Evolutionary conservation across 2,113 vertebrate species (phyloP), one percentile per base, ranked within the genome.

Genomic region (Coracopsis vasa): DNA sequence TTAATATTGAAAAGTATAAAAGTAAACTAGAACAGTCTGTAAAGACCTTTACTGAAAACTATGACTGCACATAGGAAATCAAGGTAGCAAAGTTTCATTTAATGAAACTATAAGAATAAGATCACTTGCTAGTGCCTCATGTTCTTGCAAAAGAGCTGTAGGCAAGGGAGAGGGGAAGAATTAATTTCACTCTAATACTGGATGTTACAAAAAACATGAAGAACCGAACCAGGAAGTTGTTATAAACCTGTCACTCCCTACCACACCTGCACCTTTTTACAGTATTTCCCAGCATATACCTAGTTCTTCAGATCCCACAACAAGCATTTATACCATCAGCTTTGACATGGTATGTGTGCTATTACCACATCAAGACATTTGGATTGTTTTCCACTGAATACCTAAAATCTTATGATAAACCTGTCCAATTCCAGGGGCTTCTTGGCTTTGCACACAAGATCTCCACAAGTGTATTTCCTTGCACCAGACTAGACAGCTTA

Each of bases 91-190:
- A 41, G 28, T 50, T 70, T 66, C 37, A 60, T 70, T 83, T 66
- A 73, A 79, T 11, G 27, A 77, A 85, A 89, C 41, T 9, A 0
- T 27, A 28, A 50, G 29, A 39, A 14, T 27, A 83, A 85, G 31
- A 65, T 75, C 48, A 66, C 13, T 77, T 44, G 41, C 8, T 33
- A 53, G 11, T 27, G 45, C 42, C 33, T 41, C 50, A 39, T 17
- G 6, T 80, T 74, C 44, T 53, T 58, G 35, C 53, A 80, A 33
- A 51, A 50, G 21, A 75, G 31, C 48, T 27, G 9, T 7, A 45
- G n/a, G 35, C 28, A 3, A 5, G 6, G 21, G 2, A 9, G 3
- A 15, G 3, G 1, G 12, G 15, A 69, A 51, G 0, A 71, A 54
- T 16, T 45, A 0, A 39, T 29, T 53, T 75, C 10, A 53, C 65